A percentile compares a stretch with the other conserved stretches of the same genome.
These are phyloP conservation scores for pig (Sus scrofa) DNA, from an alignment of 2,113 vertebrate genomes.

Conservation along the genomic window T2T-Sscrofa CM000812.6:288828001-288828500, in stretches of 20 bases:
- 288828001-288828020: not conserved
- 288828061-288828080: not conserved
- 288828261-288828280: fast-evolving
- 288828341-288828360: fast-evolving
- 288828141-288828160: fast-evolving
- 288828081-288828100: not conserved
- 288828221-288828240: fast-evolving
- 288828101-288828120: no score
- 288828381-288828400: fast-evolving
- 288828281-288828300: fast-evolving
- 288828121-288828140: fast-evolving
- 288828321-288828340: not conserved
- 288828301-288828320: fast-evolving
- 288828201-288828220: fast-evolving
- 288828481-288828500: not conserved
- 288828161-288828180: fast-evolving
- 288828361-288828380: not conserved
- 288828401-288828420: fast-evolving
- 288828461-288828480: fast-evolving
- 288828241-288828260: not conserved
- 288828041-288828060: not conserved
- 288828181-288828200: fast-evolving
- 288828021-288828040: not conserved
- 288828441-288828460: fast-evolving
- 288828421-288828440: fast-evolving